Percentiles rank a stretch among this genome's conserved stretches.
Conservation (phyloP, 2,113 vertebrate species). For the Collichthys lucidus region DNA sequence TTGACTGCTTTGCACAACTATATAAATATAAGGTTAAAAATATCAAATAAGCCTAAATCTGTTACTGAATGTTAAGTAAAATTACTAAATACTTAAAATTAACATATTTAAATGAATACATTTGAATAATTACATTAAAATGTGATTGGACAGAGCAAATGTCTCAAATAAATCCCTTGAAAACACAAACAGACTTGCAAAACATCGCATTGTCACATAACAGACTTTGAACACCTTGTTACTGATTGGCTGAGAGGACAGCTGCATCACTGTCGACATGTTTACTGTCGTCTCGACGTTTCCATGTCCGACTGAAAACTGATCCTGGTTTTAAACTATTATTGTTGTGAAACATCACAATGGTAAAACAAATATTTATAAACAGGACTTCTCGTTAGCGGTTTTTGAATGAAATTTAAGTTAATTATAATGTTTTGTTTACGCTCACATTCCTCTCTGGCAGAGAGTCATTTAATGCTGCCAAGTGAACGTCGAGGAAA, state of each 20-base stretch:
- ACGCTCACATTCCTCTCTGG: constrained; percentile 12
- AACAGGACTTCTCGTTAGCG: constrained; percentile 37
- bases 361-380: constrained; percentile 57
- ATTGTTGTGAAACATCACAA: constrained; percentile 31
- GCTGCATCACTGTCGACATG: constrained; percentile 6
- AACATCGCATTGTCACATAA: background rate
- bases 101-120: background rate
- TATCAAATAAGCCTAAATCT: no score
- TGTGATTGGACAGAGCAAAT: background rate
- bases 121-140: background rate
- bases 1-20: no score
- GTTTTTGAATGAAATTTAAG: constrained; percentile 21
- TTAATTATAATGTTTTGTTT: constrained; percentile 50
- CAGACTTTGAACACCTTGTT: background rate
- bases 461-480: background rate
- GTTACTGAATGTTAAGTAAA: no score
- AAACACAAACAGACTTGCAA: background rate
- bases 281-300: constrained; percentile 15
- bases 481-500: constrained; percentile 10
- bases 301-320: constrained; percentile 25
- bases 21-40: no score
- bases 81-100: no score
- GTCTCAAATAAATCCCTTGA: background rate
- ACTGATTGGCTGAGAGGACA: constrained; percentile 8
- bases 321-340: constrained; percentile 22